Base-by-base conservation (phyloP, 2,888 invertebrate genomes). In the Ectemnius lituratus region DNA sequence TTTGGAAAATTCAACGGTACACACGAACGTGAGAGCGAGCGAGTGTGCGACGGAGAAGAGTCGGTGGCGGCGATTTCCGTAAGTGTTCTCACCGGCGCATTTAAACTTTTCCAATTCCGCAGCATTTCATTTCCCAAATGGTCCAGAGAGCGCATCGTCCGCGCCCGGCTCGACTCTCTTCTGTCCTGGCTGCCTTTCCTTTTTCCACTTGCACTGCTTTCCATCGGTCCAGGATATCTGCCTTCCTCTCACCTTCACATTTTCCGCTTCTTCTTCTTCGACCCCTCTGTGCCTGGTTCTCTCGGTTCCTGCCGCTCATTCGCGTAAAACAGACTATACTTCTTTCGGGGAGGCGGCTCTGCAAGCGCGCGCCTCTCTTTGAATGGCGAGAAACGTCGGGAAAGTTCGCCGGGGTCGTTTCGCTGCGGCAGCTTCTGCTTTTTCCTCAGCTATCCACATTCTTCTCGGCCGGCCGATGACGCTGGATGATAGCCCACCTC, bases 41-140 rank as follows among this genome's bases (percentile, higher is more conserved):
- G 63, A 61, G n/a, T 8, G 45, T 14, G 4, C 5, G 52, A 4
- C 52, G 52, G 37, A 37, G 37, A 37, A 11, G 37, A 37, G 37
- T 6, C 20, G 11, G 58, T 37, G 69, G 47, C 59, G 66, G 68
- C 79, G 80, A 82, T 82, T 82, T 80, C 64, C 75, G 73, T 73
- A 73, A 81, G 64, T 73, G 61, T 74, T 72, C 67, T 76, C 73
- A 57, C 75, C 57, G 80, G 62, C 68, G 81, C 81, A 76, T 83
- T 82, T 83, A 83, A 83, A 83, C 83, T 83, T 83, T 83, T 83
- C 83, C 83, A 83, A 83, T 83, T 83, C 78, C 79, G 64, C 63
- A 63, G 76, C 83, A 79, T 83, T 82, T 81, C 82, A 77, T 81
- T 82, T 83, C 81, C 76, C 76, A 81, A 81, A 82, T 79, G 79